Percentiles rank a stretch among this genome's conserved stretches.
phyloP scores from a whole-genome alignment of 2,113 vertebrate genomes.

The Hydrolagus affinis region DNA sequence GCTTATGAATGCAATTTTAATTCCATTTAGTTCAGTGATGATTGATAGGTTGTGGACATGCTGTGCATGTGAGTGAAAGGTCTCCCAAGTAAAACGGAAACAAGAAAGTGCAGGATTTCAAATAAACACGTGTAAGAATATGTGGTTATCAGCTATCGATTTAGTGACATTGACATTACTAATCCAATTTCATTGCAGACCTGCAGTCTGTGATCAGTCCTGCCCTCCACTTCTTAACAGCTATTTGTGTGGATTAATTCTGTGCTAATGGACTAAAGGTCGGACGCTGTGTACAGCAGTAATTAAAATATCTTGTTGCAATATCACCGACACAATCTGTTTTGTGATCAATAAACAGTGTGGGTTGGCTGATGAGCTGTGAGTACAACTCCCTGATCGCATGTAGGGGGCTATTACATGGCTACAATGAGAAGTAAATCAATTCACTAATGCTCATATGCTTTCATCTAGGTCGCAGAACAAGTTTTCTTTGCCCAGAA shows the following conservation, averaged over 20 bases:
- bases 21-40: neutral
- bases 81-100: neutral
- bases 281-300: constrained; percentile 41
- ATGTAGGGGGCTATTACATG: constrained; percentile 42
- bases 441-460: constrained; percentile 42
- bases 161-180: neutral
- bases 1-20: too few species aligned
- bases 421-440: constrained; percentile 46
- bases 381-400: constrained; percentile 51
- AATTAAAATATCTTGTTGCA: constrained; percentile 55
- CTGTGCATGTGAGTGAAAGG: neutral
- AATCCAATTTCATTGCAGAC: neutral
- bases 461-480: constrained; percentile 7
- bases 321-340: constrained; percentile 46
- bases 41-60: neutral
- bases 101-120: neutral
- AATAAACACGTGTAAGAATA: neutral
- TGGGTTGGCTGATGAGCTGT: constrained; percentile 47
- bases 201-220: neutral
- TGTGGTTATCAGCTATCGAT: neutral
- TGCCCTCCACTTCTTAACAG: constrained; percentile 3
- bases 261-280: constrained; percentile 46
- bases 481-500: neutral
- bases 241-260: constrained; percentile 35
- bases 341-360: constrained; percentile 54